phyloP scores from a whole-genome alignment of 2,113 vertebrate genomes.

The Suncus etruscus region DNA sequence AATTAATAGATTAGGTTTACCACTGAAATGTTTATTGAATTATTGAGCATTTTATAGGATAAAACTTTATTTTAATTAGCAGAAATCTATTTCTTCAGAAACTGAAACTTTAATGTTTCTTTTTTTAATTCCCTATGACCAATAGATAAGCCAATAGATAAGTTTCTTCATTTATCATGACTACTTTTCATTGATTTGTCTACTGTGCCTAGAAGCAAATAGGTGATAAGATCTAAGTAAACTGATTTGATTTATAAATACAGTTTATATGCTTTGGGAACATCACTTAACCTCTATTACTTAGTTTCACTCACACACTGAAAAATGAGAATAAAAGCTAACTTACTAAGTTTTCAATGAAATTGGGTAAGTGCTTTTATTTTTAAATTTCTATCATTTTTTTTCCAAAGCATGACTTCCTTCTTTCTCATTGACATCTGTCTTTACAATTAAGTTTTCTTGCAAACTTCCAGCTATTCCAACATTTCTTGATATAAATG shows the following conservation, averaged over 20 bases:
- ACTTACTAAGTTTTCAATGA: conserved; percentile 42
- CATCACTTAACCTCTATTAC: conserved; percentile 19
- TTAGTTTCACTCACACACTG: conserved; percentile 13
- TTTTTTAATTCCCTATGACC: conserved; percentile 1
- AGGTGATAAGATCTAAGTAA: neutral
- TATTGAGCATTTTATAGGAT: neutral
- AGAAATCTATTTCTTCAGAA: conserved; percentile 22
- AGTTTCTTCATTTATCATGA: conserved; percentile 38
- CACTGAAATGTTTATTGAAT: neutral
- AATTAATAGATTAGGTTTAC: neutral
- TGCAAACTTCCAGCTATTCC: neutral
- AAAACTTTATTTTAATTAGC: neutral
- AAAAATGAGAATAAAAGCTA: conserved; percentile 28
- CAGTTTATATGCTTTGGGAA: neutral
- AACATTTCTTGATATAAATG: neutral
- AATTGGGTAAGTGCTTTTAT: neutral
- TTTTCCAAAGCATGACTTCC: neutral
- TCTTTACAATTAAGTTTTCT: neutral
- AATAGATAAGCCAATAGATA: neutral
- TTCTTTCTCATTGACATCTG: neutral
- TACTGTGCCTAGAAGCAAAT: conserved; percentile 26
- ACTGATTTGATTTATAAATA: neutral
- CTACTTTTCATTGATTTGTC: conserved; percentile 11
- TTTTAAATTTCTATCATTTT: neutral
- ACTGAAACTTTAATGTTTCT: neutral